These are phyloP conservation scores for Haliclona indistincta DNA, from an alignment of 37 sponge, comb jelly and placozoan species.

Conservation along the genomic window DNA sequence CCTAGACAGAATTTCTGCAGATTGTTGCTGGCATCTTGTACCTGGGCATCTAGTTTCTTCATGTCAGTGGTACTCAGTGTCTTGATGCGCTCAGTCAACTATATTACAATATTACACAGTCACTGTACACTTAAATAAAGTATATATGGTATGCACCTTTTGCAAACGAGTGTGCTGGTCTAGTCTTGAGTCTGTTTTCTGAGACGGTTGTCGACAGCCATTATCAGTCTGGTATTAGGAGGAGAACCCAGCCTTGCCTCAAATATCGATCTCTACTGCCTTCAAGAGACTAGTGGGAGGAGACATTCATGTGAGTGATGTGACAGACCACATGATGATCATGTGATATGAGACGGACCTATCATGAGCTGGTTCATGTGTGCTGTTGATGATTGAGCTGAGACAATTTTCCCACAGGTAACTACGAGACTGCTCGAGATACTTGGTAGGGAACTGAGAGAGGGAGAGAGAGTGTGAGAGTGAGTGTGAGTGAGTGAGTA, in stretches of 20 bases:
- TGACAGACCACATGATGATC: no score
- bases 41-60: constrained; percentile 28
- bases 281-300: constrained; percentile 24
- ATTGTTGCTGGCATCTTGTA: constrained; percentile 31
- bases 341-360: no score
- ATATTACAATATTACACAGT: not conserved
- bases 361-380: not conserved
- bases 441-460: constrained; percentile 57
- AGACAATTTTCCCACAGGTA: constrained; percentile 72
- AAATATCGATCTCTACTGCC: constrained; percentile 49
- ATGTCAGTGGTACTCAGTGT: constrained; percentile 40
- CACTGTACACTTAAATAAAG: not conserved
- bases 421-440: constrained; percentile 70
- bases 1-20: constrained; percentile 61
- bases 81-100: constrained; percentile 71
- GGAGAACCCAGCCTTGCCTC: constrained; percentile 37
- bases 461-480: no score
- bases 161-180: constrained; percentile 46
- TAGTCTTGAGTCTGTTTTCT: constrained; percentile 71
- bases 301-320: no score
- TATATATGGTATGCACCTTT: constrained; percentile 40
- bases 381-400: not conserved
- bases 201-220: constrained; percentile 53
- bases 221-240: constrained; percentile 33
- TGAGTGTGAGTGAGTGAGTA: no score